Evolutionary conservation across 37 sponge, comb jelly and placozoan species (phyloP).

Genomic region (Tethya wilhelma): DNA sequence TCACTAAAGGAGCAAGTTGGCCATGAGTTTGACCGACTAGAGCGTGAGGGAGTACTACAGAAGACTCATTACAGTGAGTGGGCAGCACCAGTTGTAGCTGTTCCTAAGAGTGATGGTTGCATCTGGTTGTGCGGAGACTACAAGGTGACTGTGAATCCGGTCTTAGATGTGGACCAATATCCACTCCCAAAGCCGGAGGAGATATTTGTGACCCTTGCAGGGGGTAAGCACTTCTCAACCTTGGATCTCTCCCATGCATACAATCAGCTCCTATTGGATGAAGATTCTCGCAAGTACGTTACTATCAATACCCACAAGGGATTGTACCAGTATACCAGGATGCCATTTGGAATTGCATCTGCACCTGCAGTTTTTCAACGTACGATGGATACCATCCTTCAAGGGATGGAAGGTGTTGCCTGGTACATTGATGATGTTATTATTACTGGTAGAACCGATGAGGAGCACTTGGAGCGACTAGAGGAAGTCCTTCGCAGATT

Average conservation of each 20-base stretch:
- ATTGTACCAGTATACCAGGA: constrained; percentile 17
- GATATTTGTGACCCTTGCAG: constrained; percentile 23
- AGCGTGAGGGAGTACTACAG: constrained; percentile 12
- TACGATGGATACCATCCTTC: constrained; percentile 51
- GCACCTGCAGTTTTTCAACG: constrained; percentile 48
- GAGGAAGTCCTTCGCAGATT: constrained; percentile 22
- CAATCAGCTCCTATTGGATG: constrained; percentile 26
- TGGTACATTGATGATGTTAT: not conserved
- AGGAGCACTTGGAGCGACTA: constrained; percentile 7
- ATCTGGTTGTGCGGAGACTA: constrained; percentile 30
- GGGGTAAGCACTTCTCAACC: constrained; percentile 13
- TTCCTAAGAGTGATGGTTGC: constrained; percentile 22
- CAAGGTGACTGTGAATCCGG: constrained; percentile 39
- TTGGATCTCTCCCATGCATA: constrained; percentile 45
- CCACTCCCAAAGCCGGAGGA: constrained; percentile 42
- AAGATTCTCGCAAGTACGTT: constrained; percentile 7
- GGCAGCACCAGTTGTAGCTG: constrained; percentile 32
- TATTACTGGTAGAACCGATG: not conserved
- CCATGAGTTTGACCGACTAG: constrained; percentile 22
- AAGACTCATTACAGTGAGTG: constrained; percentile 10
- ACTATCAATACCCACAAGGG: constrained; percentile 38
- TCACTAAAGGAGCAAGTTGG: constrained; percentile 8
- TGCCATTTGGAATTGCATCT: constrained; percentile 46
- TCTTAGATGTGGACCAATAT: constrained; percentile 21
- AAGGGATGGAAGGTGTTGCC: constrained; percentile 27